Base-by-base conservation (phyloP, 2,888 invertebrate genomes). In the Chesias legatella region DNA sequence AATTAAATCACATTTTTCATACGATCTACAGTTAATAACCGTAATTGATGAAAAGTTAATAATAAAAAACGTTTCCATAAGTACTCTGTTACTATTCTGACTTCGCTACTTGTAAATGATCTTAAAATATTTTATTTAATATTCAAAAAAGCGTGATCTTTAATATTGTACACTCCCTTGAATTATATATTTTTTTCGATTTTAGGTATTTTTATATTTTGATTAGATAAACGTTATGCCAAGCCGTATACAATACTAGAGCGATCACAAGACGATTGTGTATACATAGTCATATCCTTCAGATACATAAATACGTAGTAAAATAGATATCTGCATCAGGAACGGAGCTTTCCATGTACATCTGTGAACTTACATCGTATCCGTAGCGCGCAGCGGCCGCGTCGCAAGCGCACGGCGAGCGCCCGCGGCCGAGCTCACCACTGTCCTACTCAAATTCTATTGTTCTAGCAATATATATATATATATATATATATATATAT, bases 171-270 rank as follows among this genome's bases (percentile, higher is more conserved):
- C 80, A 83, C 81, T 75, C 67, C 82, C 81, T 78, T 78, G 81
- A 67, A 61, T 35, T 34, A 58, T 64, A 58, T 60, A 56, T 58
- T 64, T 80, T 79, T 77, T 73, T 67, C 49, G 51, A 51, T 52
- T 66, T 74, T 76, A 65, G 56, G 62, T 54, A 56, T 62, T 74
- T n/a, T 74, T 73, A 67, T 71, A 79, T 64, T 75, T 79, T 80
- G 79, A 72, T 81, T 77, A 79, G 81, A 79, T 76, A 80, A 67
- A 72, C 39, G 74, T 72, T 67, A 73, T 63, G 73, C 80, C 83
- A 79, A 83, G 81, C 78, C 82, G 84, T 78, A 80, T 80, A 83
- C 85, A 83, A 84, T 81, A 83, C 79, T 81, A 83, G 76, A 82
- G 80, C 73, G 64, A 67, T 72, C 77, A 76, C 75, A 71, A 69